Conservation (phyloP, 1,140 invertebrate species). For the Drosophila pectinifera region DNA sequence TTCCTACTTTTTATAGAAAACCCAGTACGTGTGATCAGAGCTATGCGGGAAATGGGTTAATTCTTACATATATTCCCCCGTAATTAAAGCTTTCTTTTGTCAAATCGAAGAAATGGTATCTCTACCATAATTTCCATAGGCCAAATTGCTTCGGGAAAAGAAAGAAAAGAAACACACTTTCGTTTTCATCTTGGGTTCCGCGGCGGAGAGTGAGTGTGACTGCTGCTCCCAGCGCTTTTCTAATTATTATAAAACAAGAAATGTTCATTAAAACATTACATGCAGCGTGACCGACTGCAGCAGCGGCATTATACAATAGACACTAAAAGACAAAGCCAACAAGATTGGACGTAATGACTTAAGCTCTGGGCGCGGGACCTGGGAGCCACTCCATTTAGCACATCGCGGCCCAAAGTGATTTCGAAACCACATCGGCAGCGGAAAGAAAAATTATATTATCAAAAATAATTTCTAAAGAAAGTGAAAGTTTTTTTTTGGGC, state of each 20-base stretch:
- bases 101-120: conserved; percentile 28
- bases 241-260: conserved; percentile 79
- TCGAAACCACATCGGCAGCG: conserved; percentile 9
- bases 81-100: conserved; percentile 32
- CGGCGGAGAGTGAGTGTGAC: neutral
- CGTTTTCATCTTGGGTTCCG: conserved; percentile 48
- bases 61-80: conserved; percentile 8
- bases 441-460: conserved; percentile 46
- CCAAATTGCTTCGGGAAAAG: conserved; percentile 9
- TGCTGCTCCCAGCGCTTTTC: conserved; percentile 34
- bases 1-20: neutral
- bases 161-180: conserved; percentile 68
- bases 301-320: conserved; percentile 68
- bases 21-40: conserved; percentile 2
- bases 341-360: conserved; percentile 41
- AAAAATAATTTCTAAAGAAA: conserved; percentile 77
- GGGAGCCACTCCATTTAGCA: conserved; percentile 66
- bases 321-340: conserved; percentile 45
- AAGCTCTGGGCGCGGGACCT: conserved; percentile 18
- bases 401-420: conserved; percentile 67
- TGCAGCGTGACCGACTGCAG: conserved; percentile 69
- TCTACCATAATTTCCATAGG: conserved; percentile 10
- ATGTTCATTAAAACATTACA: conserved; percentile 61
- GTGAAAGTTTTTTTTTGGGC: conserved; percentile 66
- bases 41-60: neutral